phyloP scores from a whole-genome alignment of 1,140 invertebrate species.

The Drosophila lacteicornis region DNA sequence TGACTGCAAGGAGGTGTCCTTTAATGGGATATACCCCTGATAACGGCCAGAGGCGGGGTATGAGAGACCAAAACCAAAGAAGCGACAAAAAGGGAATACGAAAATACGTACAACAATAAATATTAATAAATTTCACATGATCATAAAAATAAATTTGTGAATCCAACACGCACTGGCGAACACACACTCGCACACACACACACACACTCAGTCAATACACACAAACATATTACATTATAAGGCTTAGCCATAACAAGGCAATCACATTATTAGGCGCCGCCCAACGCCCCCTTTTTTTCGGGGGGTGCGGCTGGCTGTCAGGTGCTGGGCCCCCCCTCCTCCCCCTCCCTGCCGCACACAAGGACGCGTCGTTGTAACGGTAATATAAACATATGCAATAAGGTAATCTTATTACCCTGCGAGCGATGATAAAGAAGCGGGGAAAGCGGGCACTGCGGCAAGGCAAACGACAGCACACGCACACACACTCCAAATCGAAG shows the following conservation, averaged over 20 bases:
- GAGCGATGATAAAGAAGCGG: constrained; percentile 33
- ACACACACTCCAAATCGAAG: constrained; percentile 56
- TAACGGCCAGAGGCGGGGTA: constrained; percentile 8
- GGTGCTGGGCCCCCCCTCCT: constrained; percentile 12
- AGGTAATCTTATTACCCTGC: constrained; percentile 80
- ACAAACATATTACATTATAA: constrained; percentile 79
- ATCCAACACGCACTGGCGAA: constrained; percentile 64
- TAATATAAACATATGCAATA: constrained; percentile 83
- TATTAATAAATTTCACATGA: constrained; percentile 84
- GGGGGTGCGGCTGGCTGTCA: constrained; percentile 37
- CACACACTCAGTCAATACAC: constrained; percentile 38
- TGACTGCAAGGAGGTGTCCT: background rate
- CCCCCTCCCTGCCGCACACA: constrained; percentile 6
- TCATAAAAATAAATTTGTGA: constrained; percentile 84
- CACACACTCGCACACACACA: constrained; percentile 35
- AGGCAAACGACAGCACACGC: constrained; percentile 50
- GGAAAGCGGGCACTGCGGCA: background rate
- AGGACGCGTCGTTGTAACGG: constrained; percentile 49
- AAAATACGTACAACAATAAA: constrained; percentile 77
- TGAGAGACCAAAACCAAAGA: constrained; percentile 34
- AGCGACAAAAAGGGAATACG: constrained; percentile 23
- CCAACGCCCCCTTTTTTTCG: constrained; percentile 28
- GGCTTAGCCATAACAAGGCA: constrained; percentile 83
- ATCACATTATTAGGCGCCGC: constrained; percentile 79
- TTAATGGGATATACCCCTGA: constrained; percentile 19